These are phyloP conservation scores for Ispidina lecontei DNA, from an alignment of 2,797 vertebrate species.

Conservation along the genomic window DNA sequence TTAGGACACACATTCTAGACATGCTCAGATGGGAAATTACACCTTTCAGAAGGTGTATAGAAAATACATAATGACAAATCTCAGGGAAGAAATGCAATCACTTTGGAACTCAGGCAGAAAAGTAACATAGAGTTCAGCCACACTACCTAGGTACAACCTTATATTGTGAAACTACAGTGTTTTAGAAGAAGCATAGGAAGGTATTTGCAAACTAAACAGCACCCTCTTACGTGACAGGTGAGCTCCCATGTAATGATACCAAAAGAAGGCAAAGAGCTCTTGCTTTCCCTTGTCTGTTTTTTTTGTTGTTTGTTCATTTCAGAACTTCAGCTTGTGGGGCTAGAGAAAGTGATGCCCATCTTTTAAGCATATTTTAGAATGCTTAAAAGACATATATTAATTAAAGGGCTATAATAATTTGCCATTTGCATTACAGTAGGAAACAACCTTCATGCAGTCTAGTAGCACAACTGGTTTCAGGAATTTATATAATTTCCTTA, in stretches of 20 bases:
- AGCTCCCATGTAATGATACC: neutral
- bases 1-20: neutral
- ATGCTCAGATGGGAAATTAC: neutral
- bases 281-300: rapidly evolving
- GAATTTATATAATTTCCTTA: neutral
- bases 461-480: slow-evolving; percentile 15
- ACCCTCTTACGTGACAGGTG: neutral
- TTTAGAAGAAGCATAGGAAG: neutral
- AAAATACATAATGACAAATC: neutral
- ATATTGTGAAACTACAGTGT: neutral
- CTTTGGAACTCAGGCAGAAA: neutral
- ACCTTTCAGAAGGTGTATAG: neutral
- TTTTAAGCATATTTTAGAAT: neutral
- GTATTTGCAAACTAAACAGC: neutral
- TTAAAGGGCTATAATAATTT: neutral
- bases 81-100: neutral
- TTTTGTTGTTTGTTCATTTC: neutral
- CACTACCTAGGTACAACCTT: neutral
- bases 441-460: neutral
- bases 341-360: neutral
- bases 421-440: neutral
- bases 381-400: neutral
- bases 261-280: neutral
- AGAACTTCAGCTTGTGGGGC: neutral
- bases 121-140: neutral